Percentiles rank a stretch among this genome's conserved stretches.
These are phyloP conservation scores for Athene cunicularia DNA, from an alignment of 2,113 vertebrate genomes.

Conservation along the genomic window DNA sequence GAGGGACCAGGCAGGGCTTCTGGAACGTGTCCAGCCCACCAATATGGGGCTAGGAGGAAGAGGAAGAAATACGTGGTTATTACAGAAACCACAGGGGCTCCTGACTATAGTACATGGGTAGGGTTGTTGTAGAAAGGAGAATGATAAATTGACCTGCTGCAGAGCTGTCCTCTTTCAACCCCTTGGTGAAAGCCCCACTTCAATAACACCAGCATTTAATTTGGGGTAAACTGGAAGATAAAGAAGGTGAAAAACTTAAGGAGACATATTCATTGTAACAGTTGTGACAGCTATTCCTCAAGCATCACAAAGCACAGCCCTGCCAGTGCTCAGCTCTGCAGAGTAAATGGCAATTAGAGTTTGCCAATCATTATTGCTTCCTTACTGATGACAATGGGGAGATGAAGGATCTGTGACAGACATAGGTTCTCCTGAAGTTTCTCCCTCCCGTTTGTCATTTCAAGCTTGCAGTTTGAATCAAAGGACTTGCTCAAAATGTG, in stretches of 20 bases:
- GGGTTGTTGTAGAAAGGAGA: neutral
- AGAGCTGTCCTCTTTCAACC: neutral
- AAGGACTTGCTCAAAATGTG: neutral
- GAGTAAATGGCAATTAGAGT: slow-evolving; percentile 1
- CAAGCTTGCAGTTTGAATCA: neutral
- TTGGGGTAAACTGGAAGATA: neutral
- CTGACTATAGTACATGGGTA: neutral
- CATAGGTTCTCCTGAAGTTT: neutral
- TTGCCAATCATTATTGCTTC: neutral
- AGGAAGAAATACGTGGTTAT: neutral
- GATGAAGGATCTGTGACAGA: neutral
- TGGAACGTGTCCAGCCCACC: neutral
- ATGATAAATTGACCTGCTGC: neutral
- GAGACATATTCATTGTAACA: neutral
- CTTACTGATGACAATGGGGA: neutral
- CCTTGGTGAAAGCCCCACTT: neutral
- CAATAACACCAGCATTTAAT: neutral
- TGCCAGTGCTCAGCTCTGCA: neutral
- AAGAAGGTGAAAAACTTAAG: neutral
- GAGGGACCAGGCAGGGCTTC: neutral
- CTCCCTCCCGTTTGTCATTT: neutral
- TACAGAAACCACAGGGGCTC: neutral
- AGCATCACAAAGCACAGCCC: neutral
- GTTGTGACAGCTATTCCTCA: neutral
- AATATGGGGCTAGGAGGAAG: neutral